Conservation (phyloP, 2,888 invertebrate species). For the Chloromyia formosa region DNA sequence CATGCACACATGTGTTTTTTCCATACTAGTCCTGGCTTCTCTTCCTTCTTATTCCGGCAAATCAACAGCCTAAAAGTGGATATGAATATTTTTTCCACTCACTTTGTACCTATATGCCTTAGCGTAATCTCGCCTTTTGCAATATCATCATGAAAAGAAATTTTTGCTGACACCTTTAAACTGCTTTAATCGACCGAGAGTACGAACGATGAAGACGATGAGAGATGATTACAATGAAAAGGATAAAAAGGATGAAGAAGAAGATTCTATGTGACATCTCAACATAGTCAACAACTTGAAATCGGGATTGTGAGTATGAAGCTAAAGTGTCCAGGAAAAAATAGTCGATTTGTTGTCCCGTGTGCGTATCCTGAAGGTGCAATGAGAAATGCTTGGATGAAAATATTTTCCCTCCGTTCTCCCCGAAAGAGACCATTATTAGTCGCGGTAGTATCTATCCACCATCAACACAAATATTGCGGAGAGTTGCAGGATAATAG, state of each 20-base stretch:
- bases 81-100: slow-evolving; percentile 1
- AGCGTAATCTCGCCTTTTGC: slow-evolving; percentile 23
- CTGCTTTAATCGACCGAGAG: slow-evolving; percentile 49
- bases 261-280: slow-evolving; percentile 37
- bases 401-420: too few species aligned
- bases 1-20: too few species aligned
- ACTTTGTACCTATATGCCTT: not conserved
- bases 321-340: slow-evolving; percentile 9
- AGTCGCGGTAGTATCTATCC: not conserved
- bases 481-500: not conserved
- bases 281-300: slow-evolving; percentile 4
- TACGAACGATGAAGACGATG: slow-evolving; percentile 47
- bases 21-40: too few species aligned
- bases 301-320: not conserved
- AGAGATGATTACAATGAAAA: slow-evolving; percentile 41
- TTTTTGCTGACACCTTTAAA: slow-evolving; percentile 51
- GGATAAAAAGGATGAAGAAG: slow-evolving; percentile 41
- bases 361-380: not conserved
- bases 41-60: too few species aligned
- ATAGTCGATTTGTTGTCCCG: slow-evolving; percentile 8
- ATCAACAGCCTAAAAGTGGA: too few species aligned
- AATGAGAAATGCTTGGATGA: too few species aligned
- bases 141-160: slow-evolving; percentile 44
- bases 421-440: not conserved
- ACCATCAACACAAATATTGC: slow-evolving; percentile 9